Evolutionary conservation across 2,888 invertebrate genomes (phyloP), one percentile per base, ranked within the genome.

Genomic region (Drosophila subsilvestris): DNA sequence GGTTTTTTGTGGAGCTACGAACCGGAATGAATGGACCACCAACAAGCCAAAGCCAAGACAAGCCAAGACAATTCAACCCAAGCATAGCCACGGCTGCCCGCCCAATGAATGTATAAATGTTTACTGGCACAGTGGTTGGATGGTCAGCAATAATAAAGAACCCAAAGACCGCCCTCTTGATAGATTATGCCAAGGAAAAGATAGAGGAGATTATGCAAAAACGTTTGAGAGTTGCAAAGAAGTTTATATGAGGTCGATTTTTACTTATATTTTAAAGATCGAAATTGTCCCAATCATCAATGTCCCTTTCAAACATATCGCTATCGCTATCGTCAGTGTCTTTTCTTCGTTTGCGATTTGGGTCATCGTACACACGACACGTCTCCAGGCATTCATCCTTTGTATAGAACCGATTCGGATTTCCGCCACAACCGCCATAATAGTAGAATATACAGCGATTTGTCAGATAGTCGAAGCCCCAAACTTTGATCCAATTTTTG

Each of bases 381-480:
- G 65, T 68, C 0, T 53, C 9, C 42, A 86, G 47, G 63, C 81
- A 81, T 10, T 86, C 87, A 0, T 55, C 37, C 25, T 71, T 61
- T 0, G 79, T 66, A 6, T 56, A 48, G 20, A 81, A 81, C 0
- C 81, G 81, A 63, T 81, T 81, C 0, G 81, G 87, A 68, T 81
- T 81, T 1, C 81, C 81, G 1, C 85, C 81, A 37, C 81, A 81
- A 10, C 81, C 87, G 0, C 85, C 74, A n/a, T 86, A 81, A 20
- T 48, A 56, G 45, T 56, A 81, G 44, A 70, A 68, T 0, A 86
- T 78, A 53, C 81, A 81, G 0, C 76, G 76, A 74, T 81, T 81
- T 2, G 63, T 74, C 1, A 71, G 1, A 14, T 76, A 86, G 29
- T 81, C 81, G 22, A 72, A 81, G 45, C 85, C 81, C 67, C 75